phyloP scores from a whole-genome alignment of 2,797 vertebrate species.

The Florisuga fusca region DNA sequence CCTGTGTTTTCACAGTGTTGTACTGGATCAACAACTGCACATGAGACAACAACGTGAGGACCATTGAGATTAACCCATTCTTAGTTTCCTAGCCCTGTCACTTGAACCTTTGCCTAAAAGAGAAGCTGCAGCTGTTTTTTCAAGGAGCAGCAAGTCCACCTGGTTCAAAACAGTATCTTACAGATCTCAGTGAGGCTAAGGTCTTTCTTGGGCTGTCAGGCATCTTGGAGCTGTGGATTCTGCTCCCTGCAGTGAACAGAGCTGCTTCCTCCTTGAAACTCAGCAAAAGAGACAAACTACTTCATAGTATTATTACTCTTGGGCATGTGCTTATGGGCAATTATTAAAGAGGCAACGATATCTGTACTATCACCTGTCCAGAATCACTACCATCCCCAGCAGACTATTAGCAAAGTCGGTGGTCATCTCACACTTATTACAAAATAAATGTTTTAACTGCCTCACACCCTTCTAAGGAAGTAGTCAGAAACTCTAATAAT shows the following conservation, averaged over 20 bases:
- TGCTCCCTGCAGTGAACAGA: not conserved
- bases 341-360: not conserved
- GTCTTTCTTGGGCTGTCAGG: not conserved
- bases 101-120: not conserved
- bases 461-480: not conserved
- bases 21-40: not conserved
- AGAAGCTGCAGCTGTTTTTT: not conserved
- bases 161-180: not conserved
- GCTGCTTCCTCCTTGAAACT: not conserved
- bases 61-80: fast-evolving
- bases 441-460: not conserved
- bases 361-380: not conserved
- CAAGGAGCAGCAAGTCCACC: not conserved
- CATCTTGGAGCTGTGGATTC: not conserved
- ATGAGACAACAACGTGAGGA: not conserved
- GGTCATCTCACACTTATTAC: not conserved
- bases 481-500: not conserved
- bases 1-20: not conserved
- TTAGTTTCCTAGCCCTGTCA: not conserved
- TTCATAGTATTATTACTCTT: not conserved
- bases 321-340: not conserved
- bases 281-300: not conserved
- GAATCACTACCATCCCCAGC: not conserved
- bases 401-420: not conserved
- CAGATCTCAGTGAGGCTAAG: not conserved